Percentiles rank a stretch among this genome's conserved stretches.
Conservation (phyloP, 2,888 invertebrate genomes). For the Platycheirus albimanus region DNA sequence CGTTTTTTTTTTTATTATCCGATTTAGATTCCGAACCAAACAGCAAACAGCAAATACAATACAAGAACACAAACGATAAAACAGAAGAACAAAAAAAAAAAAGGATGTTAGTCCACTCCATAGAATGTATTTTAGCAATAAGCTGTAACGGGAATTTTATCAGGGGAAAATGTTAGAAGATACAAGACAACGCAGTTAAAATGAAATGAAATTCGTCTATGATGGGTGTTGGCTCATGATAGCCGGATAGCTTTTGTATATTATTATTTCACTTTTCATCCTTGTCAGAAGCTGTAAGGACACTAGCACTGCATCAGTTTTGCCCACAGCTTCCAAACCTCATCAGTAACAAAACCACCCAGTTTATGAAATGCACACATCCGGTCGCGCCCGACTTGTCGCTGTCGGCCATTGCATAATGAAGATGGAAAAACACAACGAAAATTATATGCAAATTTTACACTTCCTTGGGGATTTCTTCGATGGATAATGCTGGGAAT, state of each 20-base stretch:
- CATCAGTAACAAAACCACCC: neutral
- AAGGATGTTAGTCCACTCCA: slow-evolving; percentile 36
- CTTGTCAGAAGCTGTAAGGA: slow-evolving; percentile 12
- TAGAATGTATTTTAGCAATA: slow-evolving; percentile 40
- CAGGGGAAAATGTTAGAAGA: slow-evolving; percentile 39
- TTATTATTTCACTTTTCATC: slow-evolving; percentile 28
- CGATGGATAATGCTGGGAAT: slow-evolving; percentile 39
- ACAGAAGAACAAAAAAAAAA: neutral
- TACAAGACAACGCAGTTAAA: slow-evolving; percentile 34
- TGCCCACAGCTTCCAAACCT: no score
- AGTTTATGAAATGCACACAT: slow-evolving; percentile 26
- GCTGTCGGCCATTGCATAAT: neutral
- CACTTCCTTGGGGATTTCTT: slow-evolving; percentile 75
- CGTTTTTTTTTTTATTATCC: no score
- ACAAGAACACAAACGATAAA: slow-evolving; percentile 7
- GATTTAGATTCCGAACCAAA: no score
- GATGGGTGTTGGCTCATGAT: slow-evolving; percentile 31
- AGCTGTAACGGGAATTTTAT: slow-evolving; percentile 52
- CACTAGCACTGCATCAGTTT: no score
- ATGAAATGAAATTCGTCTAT: slow-evolving; percentile 55
- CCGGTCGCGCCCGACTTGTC: slow-evolving; percentile 10
- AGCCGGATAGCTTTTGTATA: slow-evolving; percentile 10
- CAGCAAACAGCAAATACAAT: no score
- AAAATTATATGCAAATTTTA: slow-evolving; percentile 82
- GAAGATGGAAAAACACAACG: slow-evolving; percentile 77